Evolutionary conservation across 2,113 vertebrate genomes (phyloP), one percentile per base, ranked within the genome.

Genomic region (Motacilla tschutschensis): DNA sequence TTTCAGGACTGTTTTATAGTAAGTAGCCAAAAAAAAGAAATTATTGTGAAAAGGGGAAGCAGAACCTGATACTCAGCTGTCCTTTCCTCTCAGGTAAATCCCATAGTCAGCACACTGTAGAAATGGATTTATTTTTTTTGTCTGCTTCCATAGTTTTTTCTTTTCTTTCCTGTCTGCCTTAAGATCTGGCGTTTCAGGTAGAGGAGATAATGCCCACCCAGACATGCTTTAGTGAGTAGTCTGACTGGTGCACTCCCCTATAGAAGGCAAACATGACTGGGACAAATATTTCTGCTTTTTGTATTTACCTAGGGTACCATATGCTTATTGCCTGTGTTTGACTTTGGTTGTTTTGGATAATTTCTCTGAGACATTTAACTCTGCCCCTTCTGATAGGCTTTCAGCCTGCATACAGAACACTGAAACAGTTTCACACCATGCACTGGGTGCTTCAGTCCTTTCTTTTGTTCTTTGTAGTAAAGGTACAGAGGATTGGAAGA

Each of bases 221-320:
- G 69, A 35, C 29, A 17, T 3, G 7, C 36, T 78, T 66, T 22
- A 41, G n/a, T 17, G 43, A 73, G 12, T 9, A 55, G 55, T n/a
- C 38, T 50, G 53, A 55, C 40, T n/a, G 26, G 8, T 60, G 9
- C 66, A 2, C 17, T 91, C 33, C 26, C 0, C 0, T 33, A 14
- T 9, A 41, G n/a, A 65, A 76, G n/a, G 55, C 55, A 58, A 69
- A 41, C 18, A 2, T 36, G 54, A 76, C 71, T 2, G 3, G 20
- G 40, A 43, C 40, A 90, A 82, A 82, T 84, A 76, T 70, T 95
- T 75, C 29, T 62, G 47, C 28, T 69, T 78, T 86, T 36, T 70
- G 7, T 93, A 10, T 73, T 93, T 85, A 72, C 33, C 40, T 40
- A 47, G 36, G 66, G 67, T 3, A 11, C 60, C 59, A 33, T 47